A percentile compares a stretch with the other conserved stretches of the same genome.
Conservation (phyloP, 2,113 vertebrate species). For the Spea multiplicata region DNA sequence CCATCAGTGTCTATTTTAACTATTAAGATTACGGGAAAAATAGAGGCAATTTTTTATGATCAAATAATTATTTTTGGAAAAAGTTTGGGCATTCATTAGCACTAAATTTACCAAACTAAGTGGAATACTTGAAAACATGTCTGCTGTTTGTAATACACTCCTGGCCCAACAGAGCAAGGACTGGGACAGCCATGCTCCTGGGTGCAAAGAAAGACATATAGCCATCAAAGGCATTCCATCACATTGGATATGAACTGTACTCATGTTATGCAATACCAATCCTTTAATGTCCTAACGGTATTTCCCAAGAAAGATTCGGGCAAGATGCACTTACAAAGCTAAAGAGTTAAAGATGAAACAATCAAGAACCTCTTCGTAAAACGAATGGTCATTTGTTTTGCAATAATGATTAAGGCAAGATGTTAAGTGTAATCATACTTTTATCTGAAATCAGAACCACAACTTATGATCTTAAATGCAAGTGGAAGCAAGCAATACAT, state of each 20-base stretch:
- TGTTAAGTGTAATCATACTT: conserved; percentile 5
- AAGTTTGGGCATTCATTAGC: no score
- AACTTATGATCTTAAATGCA: not conserved
- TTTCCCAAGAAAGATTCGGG: conserved; percentile 9
- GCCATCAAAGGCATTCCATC: conserved; percentile 16
- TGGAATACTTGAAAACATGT: not conserved
- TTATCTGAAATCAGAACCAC: conserved; percentile 1
- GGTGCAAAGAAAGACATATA: conserved; percentile 5
- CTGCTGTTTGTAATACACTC: not conserved
- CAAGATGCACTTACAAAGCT: not conserved
- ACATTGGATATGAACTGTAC: not conserved
- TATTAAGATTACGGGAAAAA: no score
- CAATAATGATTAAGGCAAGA: not conserved
- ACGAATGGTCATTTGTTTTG: not conserved
- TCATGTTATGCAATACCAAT: conserved; percentile 1
- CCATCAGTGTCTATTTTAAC: no score
- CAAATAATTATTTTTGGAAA: no score
- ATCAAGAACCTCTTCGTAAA: not conserved
- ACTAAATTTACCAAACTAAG: no score
- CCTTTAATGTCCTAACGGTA: conserved; percentile 16
- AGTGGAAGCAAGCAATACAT: not conserved
- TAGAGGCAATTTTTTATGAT: no score
- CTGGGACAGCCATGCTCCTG: not conserved
- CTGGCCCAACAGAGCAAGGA: not conserved
- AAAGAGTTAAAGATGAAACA: conserved; percentile 5